Base-by-base conservation (phyloP, 1,140 invertebrate genomes). In the Rhizoglyphus robini region DNA sequence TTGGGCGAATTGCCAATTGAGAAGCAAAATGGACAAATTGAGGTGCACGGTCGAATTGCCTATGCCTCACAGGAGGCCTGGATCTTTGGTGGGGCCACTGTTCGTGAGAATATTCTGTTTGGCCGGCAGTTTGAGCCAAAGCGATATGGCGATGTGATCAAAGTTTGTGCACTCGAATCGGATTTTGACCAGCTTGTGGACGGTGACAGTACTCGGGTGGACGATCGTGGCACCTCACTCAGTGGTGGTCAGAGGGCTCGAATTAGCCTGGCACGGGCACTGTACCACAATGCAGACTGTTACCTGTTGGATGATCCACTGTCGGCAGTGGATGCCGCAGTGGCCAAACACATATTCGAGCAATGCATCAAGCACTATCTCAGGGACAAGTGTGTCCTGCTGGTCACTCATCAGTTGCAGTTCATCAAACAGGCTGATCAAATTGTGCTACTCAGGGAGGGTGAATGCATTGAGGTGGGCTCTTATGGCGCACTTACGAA, bases 221-320 rank as follows among this genome's bases (percentile, higher is more conserved):
- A 67, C 18, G 70, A 71, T 57, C 66, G 76, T 72, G 88, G 88
- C 58, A 93, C 98, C 68, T 97, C 96, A 78, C 79, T 99, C 62
- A 94, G 89, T 62, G 96, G 96, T 54, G 96, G 96, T 30, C 96
- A 99, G 74, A 97, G 98, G 74, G 90, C 91, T 0, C 81, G 91
- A 70, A 86, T 96, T 2, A 90, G 87, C 72, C 77, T 93, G 48
- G 89, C 90, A 0, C 47, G 78, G 49, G 76, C 78, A 18, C 71
- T 78, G 3, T 80, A 79, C 68, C 72, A 73, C 41, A 73, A 79
- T 68, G 70, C 72, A 8, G 65, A 67, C 25, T 48, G 41, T 65
- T 68, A 59, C 5, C 46, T 67, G 4, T 47, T 67, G 30, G 65
- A 67, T 49, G 65, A 67, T 34, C 65, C 65, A 38, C 41, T 67